Conservation (phyloP, 2,113 vertebrate species). For the Pelecanoides urinatrix region DNA sequence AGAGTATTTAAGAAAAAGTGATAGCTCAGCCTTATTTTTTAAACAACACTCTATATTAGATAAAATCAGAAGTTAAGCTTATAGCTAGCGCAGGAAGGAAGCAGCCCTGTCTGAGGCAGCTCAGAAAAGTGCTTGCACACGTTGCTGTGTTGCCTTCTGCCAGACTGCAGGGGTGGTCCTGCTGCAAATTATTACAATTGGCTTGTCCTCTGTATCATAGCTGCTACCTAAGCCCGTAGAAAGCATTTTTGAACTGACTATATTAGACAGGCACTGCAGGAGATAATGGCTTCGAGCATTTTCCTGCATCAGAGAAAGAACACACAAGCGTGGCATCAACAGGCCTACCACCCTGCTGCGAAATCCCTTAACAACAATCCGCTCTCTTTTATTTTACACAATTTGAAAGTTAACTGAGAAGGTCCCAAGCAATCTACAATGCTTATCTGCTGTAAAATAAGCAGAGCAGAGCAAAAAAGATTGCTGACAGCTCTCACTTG, state of each 20-base stretch:
- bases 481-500: neutral
- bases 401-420: neutral
- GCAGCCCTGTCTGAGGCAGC: neutral
- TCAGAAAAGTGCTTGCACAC: neutral
- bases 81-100: neutral
- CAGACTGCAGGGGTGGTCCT: neutral
- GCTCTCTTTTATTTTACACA: neutral
- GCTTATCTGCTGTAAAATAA: neutral
- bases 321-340: neutral
- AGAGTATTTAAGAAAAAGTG: neutral
- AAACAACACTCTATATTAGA: neutral
- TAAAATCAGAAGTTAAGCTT: neutral
- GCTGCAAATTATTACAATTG: neutral
- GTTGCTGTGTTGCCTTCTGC: neutral
- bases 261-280: neutral
- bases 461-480: neutral
- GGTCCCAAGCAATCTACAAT: neutral
- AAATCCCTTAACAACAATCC: neutral
- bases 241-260: neutral
- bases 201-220: neutral
- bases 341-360: neutral
- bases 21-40: neutral
- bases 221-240: neutral
- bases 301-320: neutral
- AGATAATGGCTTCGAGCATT: neutral